Conservation (phyloP, 2,797 vertebrate genomes). For the Sebastes matsubarae region DNA sequence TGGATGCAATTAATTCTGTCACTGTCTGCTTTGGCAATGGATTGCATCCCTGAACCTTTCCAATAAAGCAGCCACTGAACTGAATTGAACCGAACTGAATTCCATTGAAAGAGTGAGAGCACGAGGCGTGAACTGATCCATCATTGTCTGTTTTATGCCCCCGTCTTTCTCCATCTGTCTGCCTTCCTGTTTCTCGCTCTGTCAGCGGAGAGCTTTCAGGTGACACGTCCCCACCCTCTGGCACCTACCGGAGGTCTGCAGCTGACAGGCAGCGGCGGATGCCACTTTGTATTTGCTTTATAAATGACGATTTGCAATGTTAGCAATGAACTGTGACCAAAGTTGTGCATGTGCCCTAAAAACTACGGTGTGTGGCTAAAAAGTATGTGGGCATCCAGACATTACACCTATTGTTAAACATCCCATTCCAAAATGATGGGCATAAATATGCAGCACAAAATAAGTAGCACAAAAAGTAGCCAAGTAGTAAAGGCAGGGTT, state of each 20-base stretch:
- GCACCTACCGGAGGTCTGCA: neutral
- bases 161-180: conserved; percentile 7
- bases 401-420: neutral
- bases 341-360: neutral
- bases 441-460: neutral
- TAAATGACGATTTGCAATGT: neutral
- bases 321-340: neutral
- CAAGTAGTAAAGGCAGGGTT: neutral
- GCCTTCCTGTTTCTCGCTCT: neutral
- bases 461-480: neutral
- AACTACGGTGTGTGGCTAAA: neutral
- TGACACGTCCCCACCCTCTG: conserved; percentile 4
- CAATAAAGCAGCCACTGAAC: neutral
- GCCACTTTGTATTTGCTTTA: neutral
- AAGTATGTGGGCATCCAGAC: neutral
- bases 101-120: neutral
- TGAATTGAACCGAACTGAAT: neutral
- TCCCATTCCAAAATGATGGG: neutral
- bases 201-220: neutral
- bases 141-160: conserved; percentile 7
- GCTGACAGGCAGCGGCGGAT: neutral
- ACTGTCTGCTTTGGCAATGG: neutral
- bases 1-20: neutral
- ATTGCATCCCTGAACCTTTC: neutral
- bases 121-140: conserved; percentile 4